These are phyloP conservation scores for Phenganax subtilis DNA, from an alignment of 92 coral and sea anemone species.

Conservation along the genomic window DNA sequence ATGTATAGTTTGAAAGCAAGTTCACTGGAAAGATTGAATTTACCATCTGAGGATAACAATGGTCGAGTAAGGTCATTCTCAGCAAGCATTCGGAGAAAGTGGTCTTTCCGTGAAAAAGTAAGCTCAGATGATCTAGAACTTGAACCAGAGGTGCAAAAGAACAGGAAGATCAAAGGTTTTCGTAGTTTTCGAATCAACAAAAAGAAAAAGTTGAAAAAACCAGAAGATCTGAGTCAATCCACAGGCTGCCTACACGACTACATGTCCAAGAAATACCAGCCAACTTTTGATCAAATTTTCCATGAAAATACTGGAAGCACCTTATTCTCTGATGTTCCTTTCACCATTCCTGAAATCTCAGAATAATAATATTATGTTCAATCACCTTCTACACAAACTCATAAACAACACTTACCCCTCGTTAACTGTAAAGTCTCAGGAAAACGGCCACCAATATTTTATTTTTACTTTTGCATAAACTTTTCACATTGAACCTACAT, in stretches of 20 bases:
- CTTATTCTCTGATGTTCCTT: slow-evolving; percentile 25
- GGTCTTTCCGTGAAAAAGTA: neutral
- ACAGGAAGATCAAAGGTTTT: slow-evolving; percentile 25
- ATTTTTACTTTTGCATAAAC: no score
- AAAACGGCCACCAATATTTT: no score
- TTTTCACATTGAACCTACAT: no score
- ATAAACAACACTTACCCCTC: no score
- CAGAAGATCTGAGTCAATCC: neutral
- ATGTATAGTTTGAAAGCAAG: neutral
- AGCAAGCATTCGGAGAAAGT: slow-evolving; percentile 35
- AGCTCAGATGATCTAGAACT: slow-evolving; percentile 22
- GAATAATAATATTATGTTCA: slow-evolving; percentile 1
- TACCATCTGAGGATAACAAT: neutral
- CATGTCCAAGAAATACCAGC: neutral
- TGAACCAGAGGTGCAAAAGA: neutral
- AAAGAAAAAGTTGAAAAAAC: slow-evolving; percentile 15
- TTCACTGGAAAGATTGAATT: neutral
- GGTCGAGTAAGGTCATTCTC: slow-evolving; percentile 13
- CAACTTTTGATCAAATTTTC: slow-evolving; percentile 27
- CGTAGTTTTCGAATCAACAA: slow-evolving; percentile 20
- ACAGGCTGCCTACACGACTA: neutral
- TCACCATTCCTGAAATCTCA: slow-evolving; percentile 30
- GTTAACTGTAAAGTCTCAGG: no score
- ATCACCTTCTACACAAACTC: neutral
- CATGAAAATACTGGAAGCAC: slow-evolving; percentile 24